Evolutionary conservation across 2,888 invertebrate genomes (phyloP).

Genomic region (Pseudanteris insignis): DNA sequence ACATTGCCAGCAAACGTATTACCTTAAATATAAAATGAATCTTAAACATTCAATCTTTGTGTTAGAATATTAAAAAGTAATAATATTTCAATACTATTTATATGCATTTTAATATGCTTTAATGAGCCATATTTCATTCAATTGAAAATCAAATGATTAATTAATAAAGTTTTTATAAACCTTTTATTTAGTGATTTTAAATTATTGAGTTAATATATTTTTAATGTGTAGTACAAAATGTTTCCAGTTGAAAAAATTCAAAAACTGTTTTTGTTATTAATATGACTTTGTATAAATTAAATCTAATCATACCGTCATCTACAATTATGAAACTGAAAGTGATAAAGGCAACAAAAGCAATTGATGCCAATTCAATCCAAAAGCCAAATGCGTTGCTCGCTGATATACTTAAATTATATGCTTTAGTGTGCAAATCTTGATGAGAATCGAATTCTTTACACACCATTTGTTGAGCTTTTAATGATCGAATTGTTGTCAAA

Average conservation of each 20-base stretch:
- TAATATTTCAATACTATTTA: background rate
- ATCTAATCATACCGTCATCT: constrained; percentile 71
- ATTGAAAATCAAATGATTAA: no score
- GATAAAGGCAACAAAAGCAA: constrained; percentile 71
- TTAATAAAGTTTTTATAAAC: background rate
- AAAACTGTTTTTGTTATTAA: constrained; percentile 1
- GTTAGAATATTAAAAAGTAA: background rate
- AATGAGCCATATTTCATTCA: no score
- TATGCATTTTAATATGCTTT: no score
- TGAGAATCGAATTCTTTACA: constrained; percentile 78
- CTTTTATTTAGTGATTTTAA: no score
- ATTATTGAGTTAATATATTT: no score
- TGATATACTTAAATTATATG: constrained; percentile 72
- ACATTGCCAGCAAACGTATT: constrained; percentile 74
- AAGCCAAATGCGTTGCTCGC: constrained; percentile 74
- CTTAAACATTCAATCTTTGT: background rate
- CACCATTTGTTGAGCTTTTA: constrained; percentile 77
- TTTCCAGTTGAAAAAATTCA: no score
- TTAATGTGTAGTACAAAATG: no score
- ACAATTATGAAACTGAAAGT: constrained; percentile 73
- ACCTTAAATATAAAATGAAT: constrained; percentile 11
- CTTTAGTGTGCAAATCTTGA: constrained; percentile 76
- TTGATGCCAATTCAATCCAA: constrained; percentile 74
- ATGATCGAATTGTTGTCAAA: constrained; percentile 85
- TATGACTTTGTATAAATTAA: no score